Percentiles rank a stretch among this genome's conserved stretches.
Conservation (phyloP, 2,113 vertebrate genomes). For the Bufo bufo region DNA sequence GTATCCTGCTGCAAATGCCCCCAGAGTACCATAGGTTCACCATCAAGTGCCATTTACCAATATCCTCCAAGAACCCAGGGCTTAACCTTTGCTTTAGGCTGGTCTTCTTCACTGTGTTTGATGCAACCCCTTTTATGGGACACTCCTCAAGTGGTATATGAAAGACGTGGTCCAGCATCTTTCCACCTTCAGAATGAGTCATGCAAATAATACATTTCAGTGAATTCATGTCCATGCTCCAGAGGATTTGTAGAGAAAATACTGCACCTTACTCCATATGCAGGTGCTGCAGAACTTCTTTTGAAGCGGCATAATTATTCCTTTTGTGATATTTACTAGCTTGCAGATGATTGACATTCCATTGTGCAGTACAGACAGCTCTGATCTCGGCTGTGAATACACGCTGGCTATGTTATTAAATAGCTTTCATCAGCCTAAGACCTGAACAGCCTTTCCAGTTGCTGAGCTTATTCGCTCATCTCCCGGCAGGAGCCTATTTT, state of each 20-base stretch:
- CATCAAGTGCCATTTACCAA: too few species aligned
- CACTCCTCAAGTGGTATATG: too few species aligned
- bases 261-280: background rate
- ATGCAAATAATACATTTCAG: too few species aligned
- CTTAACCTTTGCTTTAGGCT: background rate
- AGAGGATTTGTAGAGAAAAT: background rate
- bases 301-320: background rate
- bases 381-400: background rate
- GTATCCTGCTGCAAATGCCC: background rate
- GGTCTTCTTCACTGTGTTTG: background rate
- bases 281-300: background rate
- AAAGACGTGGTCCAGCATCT: too few species aligned
- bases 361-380: background rate
- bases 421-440: constrained; percentile 6
- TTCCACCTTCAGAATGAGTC: too few species aligned
- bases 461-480: background rate
- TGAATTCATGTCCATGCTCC: background rate
- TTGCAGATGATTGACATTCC: background rate
- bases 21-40: background rate
- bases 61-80: background rate
- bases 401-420: constrained; percentile 15
- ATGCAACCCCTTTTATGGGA: background rate
- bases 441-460: constrained; percentile 8
- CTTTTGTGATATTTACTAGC: background rate
- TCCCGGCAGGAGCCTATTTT: constrained; percentile 16